A percentile compares a stretch with the other conserved stretches of the same genome.
These are phyloP conservation scores for Ryuthela nishihirai DNA, from an alignment of 2,888 invertebrate species.

Conservation along the genomic window DNA sequence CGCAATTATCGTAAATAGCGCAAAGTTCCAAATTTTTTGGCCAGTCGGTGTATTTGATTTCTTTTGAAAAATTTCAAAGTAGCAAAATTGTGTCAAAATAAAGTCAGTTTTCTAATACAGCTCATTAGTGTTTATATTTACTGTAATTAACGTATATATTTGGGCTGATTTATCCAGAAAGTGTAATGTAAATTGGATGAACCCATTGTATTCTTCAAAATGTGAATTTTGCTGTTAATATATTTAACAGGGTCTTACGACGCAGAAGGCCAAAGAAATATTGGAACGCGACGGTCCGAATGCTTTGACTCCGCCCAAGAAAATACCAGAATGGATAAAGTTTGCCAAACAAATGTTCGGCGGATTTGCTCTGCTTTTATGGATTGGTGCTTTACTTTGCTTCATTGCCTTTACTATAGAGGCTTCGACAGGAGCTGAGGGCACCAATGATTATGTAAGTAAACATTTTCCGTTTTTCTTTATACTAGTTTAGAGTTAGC, in stretches of 20 bases:
- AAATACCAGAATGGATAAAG: conserved; percentile 67
- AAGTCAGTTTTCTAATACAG: no score
- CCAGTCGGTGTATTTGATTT: no score
- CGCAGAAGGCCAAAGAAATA: conserved; percentile 14
- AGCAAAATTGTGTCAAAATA: no score
- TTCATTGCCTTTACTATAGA: conserved; percentile 59
- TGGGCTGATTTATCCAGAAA: no score
- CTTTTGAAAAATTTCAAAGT: no score
- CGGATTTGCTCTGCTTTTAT: conserved; percentile 75
- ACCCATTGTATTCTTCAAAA: no score
- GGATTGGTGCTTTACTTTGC: conserved; percentile 71
- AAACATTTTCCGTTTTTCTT: background rate
- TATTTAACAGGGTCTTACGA: conserved; percentile 21
- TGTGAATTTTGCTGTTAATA: no score
- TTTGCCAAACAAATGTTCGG: conserved; percentile 64
- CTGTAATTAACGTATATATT: no score
- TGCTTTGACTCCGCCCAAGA: conserved; percentile 65
- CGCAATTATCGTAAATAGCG: no score
- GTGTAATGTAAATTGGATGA: no score
- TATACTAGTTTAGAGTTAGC: background rate
- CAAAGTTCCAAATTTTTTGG: no score
- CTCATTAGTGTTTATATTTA: no score
- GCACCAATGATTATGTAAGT: conserved; percentile 51
- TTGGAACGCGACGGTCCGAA: conserved; percentile 62
- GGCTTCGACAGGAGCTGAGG: conserved; percentile 48